phyloP scores from a whole-genome alignment of 2,113 vertebrate species.

The Columba janthina region DNA sequence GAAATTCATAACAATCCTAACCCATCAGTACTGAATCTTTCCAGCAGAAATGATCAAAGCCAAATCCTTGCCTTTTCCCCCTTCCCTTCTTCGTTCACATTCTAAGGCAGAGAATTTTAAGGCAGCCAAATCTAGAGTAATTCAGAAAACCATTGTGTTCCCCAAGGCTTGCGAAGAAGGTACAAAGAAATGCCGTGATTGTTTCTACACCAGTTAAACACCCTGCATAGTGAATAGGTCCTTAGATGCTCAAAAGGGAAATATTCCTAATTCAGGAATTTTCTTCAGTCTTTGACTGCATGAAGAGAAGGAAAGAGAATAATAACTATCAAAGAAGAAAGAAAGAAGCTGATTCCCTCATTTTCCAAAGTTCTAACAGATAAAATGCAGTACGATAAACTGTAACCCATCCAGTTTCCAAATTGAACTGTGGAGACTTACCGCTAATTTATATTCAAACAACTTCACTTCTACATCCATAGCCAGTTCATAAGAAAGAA shows the following conservation, averaged over 20 bases:
- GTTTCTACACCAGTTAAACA: background rate
- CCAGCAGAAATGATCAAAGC: conserved; percentile 10
- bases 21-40: background rate
- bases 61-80: background rate
- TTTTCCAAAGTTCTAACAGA: background rate
- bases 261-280: background rate
- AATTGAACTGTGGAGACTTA: background rate
- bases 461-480: background rate
- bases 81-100: background rate
- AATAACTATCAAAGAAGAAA: background rate
- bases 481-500: background rate
- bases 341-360: background rate
- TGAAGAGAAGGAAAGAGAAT: background rate
- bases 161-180: background rate
- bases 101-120: background rate
- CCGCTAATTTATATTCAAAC: background rate
- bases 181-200: background rate
- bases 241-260: background rate
- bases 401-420: background rate
- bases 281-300: accelerated
- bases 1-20: background rate
- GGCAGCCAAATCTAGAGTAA: background rate
- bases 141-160: background rate
- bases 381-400: background rate
- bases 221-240: accelerated